Percentiles rank a stretch among this genome's conserved stretches.
These are phyloP conservation scores for Drosophila borealis DNA, from an alignment of 2,888 invertebrate genomes.

Conservation along the genomic window DNA sequence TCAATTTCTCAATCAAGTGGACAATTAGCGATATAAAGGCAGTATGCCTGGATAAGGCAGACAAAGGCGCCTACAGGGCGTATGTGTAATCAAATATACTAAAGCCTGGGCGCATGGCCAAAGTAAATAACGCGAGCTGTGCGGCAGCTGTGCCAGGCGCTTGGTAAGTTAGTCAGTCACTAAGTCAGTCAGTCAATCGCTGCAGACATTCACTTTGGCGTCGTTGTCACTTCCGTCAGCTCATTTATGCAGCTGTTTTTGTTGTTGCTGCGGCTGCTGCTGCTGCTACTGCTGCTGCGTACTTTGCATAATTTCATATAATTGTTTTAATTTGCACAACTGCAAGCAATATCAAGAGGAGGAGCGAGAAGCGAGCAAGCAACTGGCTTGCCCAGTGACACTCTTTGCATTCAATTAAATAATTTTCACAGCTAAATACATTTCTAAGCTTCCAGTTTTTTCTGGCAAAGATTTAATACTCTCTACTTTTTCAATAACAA, in stretches of 20 bases:
- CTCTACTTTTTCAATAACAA: constrained; percentile 58
- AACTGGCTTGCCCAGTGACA: constrained; percentile 50
- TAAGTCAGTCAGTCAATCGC: constrained; percentile 40
- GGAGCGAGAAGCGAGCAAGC: constrained; percentile 17
- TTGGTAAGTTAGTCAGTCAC: constrained; percentile 30
- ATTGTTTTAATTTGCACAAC: constrained; percentile 74
- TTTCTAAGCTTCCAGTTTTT: constrained; percentile 14
- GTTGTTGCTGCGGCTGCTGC: constrained; percentile 27
- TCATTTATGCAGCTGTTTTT: constrained; percentile 67
- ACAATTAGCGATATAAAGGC: constrained; percentile 21
- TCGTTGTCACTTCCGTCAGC: constrained; percentile 70
- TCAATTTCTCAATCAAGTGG: not conserved
- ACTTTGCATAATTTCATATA: constrained; percentile 75
- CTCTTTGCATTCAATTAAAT: constrained; percentile 54
- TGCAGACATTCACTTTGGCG: constrained; percentile 67
- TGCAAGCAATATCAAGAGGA: constrained; percentile 60
- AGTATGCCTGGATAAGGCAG: constrained; percentile 10
- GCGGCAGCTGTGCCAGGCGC: constrained; percentile 28
- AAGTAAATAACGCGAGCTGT: constrained; percentile 9
- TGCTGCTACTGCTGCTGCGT: constrained; percentile 48
- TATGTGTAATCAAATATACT: constrained; percentile 20
- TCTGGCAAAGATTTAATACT: constrained; percentile 6
- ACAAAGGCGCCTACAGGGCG: constrained; percentile 18
- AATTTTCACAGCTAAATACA: constrained; percentile 49
- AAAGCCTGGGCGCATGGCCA: constrained; percentile 5